Evolutionary conservation across 2,888 invertebrate species (phyloP).

Genomic region (Melolontha melolontha): DNA sequence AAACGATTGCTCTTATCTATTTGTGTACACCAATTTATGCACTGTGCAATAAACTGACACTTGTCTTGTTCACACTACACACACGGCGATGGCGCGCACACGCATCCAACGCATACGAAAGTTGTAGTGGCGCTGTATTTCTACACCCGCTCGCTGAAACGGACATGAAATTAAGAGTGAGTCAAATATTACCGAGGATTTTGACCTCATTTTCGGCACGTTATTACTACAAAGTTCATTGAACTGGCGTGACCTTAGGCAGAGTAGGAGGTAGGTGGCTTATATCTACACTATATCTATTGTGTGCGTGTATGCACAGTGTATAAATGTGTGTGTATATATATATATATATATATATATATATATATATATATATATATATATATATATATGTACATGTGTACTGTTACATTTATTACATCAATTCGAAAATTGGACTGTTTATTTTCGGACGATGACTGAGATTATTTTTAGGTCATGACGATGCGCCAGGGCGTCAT

Average conservation of each 20-base stretch:
- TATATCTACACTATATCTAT: constrained; percentile 11
- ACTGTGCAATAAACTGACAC: no score
- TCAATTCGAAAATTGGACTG: constrained; percentile 31
- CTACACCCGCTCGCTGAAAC: constrained; percentile 13
- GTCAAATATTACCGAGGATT: constrained; percentile 47
- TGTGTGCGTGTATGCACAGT: constrained; percentile 10
- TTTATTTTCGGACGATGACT: constrained; percentile 22
- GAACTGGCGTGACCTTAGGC: constrained; percentile 54
- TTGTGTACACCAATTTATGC: neutral
- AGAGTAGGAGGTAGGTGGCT: constrained; percentile 49
- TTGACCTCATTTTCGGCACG: constrained; percentile 48
- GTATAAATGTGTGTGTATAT: no score
- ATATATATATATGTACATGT: no score
- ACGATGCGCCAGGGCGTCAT: constrained; percentile 22
- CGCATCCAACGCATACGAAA: no score
- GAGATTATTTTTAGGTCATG: constrained; percentile 29
- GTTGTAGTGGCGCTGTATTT: neutral
- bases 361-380: no score
- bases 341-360: no score
- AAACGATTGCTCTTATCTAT: neutral
- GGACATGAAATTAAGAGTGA: constrained; percentile 48
- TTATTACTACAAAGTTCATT: constrained; percentile 50
- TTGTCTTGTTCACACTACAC: neutral
- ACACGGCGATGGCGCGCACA: no score
- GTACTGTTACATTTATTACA: constrained; percentile 33